A percentile compares a stretch with the other conserved stretches of the same genome.
phyloP scores from a whole-genome alignment of 1,140 invertebrate genomes.

The Pollicipes pollicipes region DNA sequence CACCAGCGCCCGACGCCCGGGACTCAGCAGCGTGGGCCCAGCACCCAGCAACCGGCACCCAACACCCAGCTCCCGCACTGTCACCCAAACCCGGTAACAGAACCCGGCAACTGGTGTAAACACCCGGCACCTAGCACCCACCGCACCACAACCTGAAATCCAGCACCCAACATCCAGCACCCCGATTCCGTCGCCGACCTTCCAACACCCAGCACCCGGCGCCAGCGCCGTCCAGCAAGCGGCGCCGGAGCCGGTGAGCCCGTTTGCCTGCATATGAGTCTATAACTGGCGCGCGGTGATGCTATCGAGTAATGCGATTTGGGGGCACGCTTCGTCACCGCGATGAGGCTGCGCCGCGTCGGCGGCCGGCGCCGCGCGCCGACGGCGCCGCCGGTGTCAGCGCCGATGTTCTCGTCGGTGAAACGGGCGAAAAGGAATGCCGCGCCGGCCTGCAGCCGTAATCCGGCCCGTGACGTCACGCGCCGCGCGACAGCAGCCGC shows the following conservation, averaged over 20 bases:
- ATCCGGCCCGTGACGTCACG: not conserved
- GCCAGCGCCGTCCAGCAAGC: too few species aligned
- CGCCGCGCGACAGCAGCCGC: too few species aligned
- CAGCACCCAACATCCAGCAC: too few species aligned
- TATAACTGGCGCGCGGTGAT: not conserved
- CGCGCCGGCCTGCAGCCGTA: not conserved
- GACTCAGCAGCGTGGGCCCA: not conserved
- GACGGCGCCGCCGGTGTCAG: not conserved
- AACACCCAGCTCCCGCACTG: not conserved
- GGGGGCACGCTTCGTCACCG: not conserved
- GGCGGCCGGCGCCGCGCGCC: too few species aligned
- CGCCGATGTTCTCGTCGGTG: not conserved
- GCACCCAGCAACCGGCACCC: not conserved
- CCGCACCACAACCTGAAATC: too few species aligned
- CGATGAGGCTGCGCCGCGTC: not conserved
- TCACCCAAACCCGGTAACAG: too few species aligned
- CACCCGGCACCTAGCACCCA: too few species aligned
- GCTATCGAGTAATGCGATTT: not conserved
- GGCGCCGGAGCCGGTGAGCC: too few species aligned
- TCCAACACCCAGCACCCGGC: too few species aligned
- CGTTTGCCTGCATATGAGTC: not conserved
- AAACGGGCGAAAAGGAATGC: not conserved
- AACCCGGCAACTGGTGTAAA: too few species aligned
- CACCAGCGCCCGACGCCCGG: too few species aligned
- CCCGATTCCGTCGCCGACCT: not conserved